Base-by-base conservation (phyloP, 2,797 vertebrate genomes). In the Microctenopoma steveboyesi region DNA sequence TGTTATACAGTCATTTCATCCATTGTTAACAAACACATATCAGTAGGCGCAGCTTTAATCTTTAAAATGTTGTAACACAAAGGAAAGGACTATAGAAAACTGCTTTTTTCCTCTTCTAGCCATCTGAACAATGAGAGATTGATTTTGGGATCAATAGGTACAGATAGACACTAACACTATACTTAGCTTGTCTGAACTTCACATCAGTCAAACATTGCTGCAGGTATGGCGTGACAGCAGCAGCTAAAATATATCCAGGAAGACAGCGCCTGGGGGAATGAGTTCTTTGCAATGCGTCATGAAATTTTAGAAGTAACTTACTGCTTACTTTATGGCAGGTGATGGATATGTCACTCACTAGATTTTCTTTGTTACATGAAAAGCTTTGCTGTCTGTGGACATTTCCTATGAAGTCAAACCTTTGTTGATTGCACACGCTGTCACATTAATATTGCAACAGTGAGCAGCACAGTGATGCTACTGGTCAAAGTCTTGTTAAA, bases 171-270 rank as follows among this genome's bases (percentile, higher is more conserved):
- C 51, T 28, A 35, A 65, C 70, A 64, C n/a, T 48, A 22, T 25
- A 66, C 46, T 73, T n/a, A 12, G 51, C 52, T 67, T 52, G 66
- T 69, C 54, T 72, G 64, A 72, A 66, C 58, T 72, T 68, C 66
- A 54, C 65, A 69, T 81, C 67, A 70, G 61, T 82, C 76, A 81
- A 69, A 72, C 51, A 46, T 35, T 14, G 78, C 71, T 79, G 59
- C 33, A 58, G 78, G 72, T 73, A n/a, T 3, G 16, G 35, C 11
- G n/a, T 74, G 81, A 85, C 74, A 69, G 77, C 80, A 76, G 60
- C 65, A 79, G 84, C 65, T 52, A 72, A 72, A 82, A 76, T 69
- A 63, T 27, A 85, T 78, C 76, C 76, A 72, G 60, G 46, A 59
- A 76, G 74, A 75, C 78, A 65, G 62, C 70, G 71, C 81, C 83